Conservation (phyloP, 2,888 invertebrate species). For the Lasioglossum oenotherae region DNA sequence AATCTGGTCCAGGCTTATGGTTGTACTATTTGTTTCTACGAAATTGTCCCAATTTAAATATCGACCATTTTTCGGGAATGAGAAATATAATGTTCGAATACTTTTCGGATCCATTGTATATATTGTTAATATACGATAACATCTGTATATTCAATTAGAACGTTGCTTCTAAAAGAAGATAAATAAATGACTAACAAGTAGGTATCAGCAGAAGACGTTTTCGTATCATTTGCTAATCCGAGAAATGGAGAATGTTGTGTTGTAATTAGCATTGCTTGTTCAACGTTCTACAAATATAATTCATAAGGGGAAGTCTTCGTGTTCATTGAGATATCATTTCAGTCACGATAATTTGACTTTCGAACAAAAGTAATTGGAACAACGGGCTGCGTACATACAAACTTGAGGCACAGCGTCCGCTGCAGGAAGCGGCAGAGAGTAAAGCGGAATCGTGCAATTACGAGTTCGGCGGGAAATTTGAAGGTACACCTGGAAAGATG, state of each 20-base stretch:
- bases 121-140: no score
- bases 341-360: neutral
- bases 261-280: neutral
- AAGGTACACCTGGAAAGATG: constrained; percentile 34
- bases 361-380: neutral
- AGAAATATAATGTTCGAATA: neutral
- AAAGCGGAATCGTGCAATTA: constrained; percentile 46
- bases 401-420: neutral
- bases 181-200: neutral
- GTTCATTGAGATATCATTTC: neutral
- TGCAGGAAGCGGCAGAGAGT: neutral
- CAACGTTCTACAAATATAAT: neutral
- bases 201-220: neutral
- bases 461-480: constrained; percentile 31
- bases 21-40: no score
- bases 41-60: no score
- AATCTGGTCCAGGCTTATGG: no score
- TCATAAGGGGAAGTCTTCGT: neutral
- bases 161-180: no score
- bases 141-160: no score
- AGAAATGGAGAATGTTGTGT: neutral
- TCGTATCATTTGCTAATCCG: neutral
- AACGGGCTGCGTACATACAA: neutral
- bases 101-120: neutral
- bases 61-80: no score